These are phyloP conservation scores for Denticeps clupeoides DNA, from an alignment of 2,797 vertebrate genomes.

Conservation along the genomic window DNA sequence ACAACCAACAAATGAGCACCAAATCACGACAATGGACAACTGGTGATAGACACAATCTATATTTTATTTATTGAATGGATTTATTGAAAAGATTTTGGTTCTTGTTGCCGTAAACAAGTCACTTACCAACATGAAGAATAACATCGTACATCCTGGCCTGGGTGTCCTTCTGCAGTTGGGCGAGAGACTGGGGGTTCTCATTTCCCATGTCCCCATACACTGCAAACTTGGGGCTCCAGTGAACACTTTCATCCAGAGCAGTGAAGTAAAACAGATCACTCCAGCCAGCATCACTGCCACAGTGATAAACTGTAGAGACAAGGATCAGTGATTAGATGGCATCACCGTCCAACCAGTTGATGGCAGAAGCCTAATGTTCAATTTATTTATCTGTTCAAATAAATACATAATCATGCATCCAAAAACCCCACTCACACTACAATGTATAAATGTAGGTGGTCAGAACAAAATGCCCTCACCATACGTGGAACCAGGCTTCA, in stretches of 20 bases:
- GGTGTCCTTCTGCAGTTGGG: constrained; percentile 71
- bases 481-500: constrained; percentile 61
- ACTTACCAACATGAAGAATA: constrained; percentile 75
- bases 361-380: neutral
- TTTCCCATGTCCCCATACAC: constrained; percentile 79
- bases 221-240: constrained; percentile 71
- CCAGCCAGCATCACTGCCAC: constrained; percentile 72
- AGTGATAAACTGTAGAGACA: constrained; percentile 72
- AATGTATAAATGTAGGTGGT: neutral
- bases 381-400: neutral
- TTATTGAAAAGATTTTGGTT: too few species aligned
- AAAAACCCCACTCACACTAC: too few species aligned
- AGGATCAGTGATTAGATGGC: neutral
- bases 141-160: constrained; percentile 71
- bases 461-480: constrained; percentile 44
- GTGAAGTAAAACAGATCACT: constrained; percentile 68
- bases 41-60: too few species aligned
- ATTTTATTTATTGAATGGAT: too few species aligned
- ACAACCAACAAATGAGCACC: too few species aligned
- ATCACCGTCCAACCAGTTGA: neutral
- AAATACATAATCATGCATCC: too few species aligned
- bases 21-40: too few species aligned
- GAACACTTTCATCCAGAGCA: constrained; percentile 53
- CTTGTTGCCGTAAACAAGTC: too few species aligned
- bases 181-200: constrained; percentile 76